Percentiles rank a stretch among this genome's conserved stretches.
Conservation (phyloP, 2,113 vertebrate species). For the Pao palembangensis region DNA sequence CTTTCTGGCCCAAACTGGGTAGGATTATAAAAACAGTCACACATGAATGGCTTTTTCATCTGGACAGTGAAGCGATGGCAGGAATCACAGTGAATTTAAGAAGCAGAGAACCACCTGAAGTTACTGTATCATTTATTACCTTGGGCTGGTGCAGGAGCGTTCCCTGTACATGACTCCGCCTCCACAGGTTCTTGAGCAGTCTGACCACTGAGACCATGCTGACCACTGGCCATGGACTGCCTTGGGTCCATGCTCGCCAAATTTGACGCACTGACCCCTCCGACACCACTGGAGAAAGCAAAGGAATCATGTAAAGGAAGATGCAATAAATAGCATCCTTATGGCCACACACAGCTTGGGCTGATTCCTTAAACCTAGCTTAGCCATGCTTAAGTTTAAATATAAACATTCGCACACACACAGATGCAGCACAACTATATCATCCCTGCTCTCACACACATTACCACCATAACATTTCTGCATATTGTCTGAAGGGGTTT, state of each 20-base stretch:
- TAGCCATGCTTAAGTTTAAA: no score
- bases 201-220: slow-evolving; percentile 86
- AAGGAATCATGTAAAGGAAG: background rate
- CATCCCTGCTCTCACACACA: no score
- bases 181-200: slow-evolving; percentile 92
- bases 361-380: no score
- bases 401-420: slow-evolving; percentile 11
- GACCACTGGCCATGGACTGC: slow-evolving; percentile 93
- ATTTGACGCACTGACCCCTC: slow-evolving; percentile 89
- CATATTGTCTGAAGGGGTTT: slow-evolving; percentile 11
- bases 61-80: slow-evolving; percentile 24
- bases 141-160: slow-evolving; percentile 89
- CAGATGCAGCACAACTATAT: no score
- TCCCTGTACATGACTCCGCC: slow-evolving; percentile 87
- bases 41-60: slow-evolving; percentile 43
- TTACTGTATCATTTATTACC: slow-evolving; percentile 71
- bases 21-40: slow-evolving; percentile 16
- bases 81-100: background rate
- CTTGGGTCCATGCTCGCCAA: slow-evolving; percentile 87
- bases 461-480: slow-evolving; percentile 47
- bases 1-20: slow-evolving; percentile 31
- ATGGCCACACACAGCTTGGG: no score
- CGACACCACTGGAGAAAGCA: slow-evolving; percentile 87
- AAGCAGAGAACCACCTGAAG: no score
- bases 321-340: no score